phyloP scores from a whole-genome alignment of 1,140 invertebrate species.

The Drosophila persimilis region DNA sequence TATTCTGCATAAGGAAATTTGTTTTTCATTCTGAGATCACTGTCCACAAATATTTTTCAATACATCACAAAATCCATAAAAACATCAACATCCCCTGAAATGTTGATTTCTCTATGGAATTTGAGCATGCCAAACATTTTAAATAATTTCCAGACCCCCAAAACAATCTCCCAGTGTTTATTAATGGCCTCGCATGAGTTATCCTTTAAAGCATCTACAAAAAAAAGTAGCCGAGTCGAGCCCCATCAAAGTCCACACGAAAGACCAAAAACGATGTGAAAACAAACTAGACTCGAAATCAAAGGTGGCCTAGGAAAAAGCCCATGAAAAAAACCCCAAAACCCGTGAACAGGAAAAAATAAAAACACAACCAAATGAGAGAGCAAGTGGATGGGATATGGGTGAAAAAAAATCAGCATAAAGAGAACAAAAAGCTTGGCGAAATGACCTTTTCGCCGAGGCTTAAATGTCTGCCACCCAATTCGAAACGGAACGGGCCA shows the following conservation, averaged over 20 bases:
- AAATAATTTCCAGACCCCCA: neutral
- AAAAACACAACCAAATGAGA: constrained; percentile 32
- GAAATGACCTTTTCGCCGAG: constrained; percentile 75
- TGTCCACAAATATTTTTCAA: no score
- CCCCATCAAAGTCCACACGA: constrained; percentile 25
- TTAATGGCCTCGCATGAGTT: constrained; percentile 48
- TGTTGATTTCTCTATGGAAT: no score
- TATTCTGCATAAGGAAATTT: no score
- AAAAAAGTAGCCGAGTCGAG: neutral
- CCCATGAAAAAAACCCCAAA: constrained; percentile 30
- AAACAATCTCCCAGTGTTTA: constrained; percentile 27
- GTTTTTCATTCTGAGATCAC: no score
- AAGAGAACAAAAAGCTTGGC: constrained; percentile 69
- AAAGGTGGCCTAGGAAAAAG: constrained; percentile 53
- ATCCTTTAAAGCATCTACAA: constrained; percentile 30
- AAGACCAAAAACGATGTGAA: constrained; percentile 33
- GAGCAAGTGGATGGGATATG: neutral
- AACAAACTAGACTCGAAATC: constrained; percentile 43
- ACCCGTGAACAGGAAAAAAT: constrained; percentile 38
- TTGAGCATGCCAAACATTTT: no score
- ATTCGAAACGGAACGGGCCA: constrained; percentile 1
- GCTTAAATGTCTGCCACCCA: constrained; percentile 71
- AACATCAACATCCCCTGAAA: no score
- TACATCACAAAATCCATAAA: no score
- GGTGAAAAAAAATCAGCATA: constrained; percentile 51